A percentile compares a stretch with the other conserved stretches of the same genome.
These are phyloP conservation scores for Tachina fera DNA, from an alignment of 2,888 invertebrate genomes.

Conservation along the genomic window DNA sequence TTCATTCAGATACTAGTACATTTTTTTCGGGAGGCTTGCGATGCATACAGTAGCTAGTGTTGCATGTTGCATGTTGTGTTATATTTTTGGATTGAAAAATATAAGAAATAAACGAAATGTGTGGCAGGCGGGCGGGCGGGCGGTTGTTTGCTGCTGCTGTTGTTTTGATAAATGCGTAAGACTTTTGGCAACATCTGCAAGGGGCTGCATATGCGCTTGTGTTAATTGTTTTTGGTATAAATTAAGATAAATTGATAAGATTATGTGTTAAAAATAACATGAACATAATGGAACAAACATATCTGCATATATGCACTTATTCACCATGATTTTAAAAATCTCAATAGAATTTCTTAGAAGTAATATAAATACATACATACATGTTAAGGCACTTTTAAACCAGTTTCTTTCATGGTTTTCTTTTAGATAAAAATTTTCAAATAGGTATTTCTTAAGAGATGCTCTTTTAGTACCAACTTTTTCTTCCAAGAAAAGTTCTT, in stretches of 20 bases:
- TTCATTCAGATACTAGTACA: neutral
- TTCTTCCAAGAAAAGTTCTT: too few relatives aligned
- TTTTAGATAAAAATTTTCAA: too few relatives aligned
- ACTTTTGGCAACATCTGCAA: conserved; percentile 46
- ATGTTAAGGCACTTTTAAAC: too few relatives aligned
- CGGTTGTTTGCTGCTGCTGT: conserved; percentile 9
- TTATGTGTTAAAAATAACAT: conserved; percentile 39
- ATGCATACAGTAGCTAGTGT: conserved; percentile 45
- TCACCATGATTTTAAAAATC: neutral
- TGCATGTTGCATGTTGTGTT: conserved; percentile 31
- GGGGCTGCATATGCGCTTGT: conserved; percentile 29
- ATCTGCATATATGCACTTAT: neutral
- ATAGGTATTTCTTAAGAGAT: too few relatives aligned
- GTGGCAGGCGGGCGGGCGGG: conserved; percentile 48
- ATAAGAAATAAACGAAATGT: conserved; percentile 8
- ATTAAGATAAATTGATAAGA: conserved; percentile 65
- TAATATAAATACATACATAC: too few relatives aligned
- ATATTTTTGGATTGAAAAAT: neutral
- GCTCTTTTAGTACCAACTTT: too few relatives aligned
- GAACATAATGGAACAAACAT: neutral
- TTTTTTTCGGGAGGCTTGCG: conserved; percentile 4
- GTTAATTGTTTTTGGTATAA: conserved; percentile 52
- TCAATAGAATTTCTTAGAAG: too few relatives aligned
- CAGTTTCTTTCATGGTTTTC: too few relatives aligned
- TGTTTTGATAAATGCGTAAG: conserved; percentile 60